Evolutionary conservation across 2,888 invertebrate species (phyloP).

Genomic region (Chrysomela aeneicollis): DNA sequence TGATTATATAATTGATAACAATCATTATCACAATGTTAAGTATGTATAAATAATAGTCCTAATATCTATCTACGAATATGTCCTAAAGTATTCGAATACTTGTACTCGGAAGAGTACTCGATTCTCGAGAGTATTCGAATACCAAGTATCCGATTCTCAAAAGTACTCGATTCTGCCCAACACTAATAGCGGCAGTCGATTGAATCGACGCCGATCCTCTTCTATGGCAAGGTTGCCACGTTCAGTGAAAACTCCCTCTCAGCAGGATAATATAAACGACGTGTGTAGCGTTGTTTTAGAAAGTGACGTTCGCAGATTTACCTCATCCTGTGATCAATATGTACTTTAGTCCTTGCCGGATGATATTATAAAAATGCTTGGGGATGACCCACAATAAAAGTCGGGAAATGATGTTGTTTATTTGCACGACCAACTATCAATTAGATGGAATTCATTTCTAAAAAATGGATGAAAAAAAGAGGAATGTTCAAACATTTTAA

Average conservation of each 20-base stretch:
- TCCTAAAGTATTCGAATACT: too few relatives aligned
- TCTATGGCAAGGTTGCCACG: slow-evolving; percentile 4
- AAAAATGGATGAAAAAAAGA: slow-evolving; percentile 25
- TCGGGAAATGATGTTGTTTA: background rate
- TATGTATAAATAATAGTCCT: too few relatives aligned
- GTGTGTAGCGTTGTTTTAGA: slow-evolving; percentile 14
- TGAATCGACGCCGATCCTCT: background rate
- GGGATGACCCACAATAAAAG: slow-evolving; percentile 23
- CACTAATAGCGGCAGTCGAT: background rate
- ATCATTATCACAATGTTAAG: too few relatives aligned
- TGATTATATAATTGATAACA: too few relatives aligned
- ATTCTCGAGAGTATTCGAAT: too few relatives aligned
- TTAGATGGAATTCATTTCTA: slow-evolving; percentile 16
- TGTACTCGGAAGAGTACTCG: too few relatives aligned
- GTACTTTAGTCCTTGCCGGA: slow-evolving; percentile 22
- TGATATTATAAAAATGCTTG: slow-evolving; percentile 21
- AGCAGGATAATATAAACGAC: background rate
- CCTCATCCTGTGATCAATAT: background rate
- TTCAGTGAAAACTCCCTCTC: background rate
- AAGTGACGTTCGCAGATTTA: background rate
- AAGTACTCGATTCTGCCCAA: too few relatives aligned
- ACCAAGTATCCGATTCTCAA: too few relatives aligned
- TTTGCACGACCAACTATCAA: slow-evolving; percentile 22
- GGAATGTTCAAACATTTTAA: slow-evolving; percentile 14
- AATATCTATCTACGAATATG: too few relatives aligned